These are phyloP conservation scores for Poeciliopsis paucimaculata DNA, from an alignment of 2,797 vertebrate genomes.

Conservation along the genomic window DNA sequence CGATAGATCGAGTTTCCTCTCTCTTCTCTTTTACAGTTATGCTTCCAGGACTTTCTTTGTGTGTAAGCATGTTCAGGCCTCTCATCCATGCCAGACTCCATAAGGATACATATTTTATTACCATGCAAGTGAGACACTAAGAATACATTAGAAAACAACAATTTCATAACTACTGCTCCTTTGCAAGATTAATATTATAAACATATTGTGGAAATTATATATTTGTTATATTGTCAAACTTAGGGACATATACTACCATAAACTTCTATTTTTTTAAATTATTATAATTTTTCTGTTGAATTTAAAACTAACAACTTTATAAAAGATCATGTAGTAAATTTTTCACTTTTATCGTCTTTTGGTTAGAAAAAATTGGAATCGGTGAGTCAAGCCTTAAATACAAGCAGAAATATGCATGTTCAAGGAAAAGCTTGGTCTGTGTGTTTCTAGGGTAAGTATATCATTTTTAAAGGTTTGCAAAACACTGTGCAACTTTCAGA, in stretches of 20 bases:
- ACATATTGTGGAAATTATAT: not conserved
- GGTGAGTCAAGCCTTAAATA: not conserved
- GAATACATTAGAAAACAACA: not conserved
- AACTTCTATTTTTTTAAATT: not conserved
- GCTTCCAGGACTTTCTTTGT: not conserved
- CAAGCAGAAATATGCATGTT: not conserved
- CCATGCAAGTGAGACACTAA: not conserved
- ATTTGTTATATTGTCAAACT: not conserved
- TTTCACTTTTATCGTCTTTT: not conserved
- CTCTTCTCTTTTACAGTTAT: not conserved
- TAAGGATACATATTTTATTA: not conserved
- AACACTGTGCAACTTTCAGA: not conserved
- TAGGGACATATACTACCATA: not conserved
- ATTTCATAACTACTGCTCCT: not conserved
- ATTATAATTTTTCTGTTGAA: not conserved
- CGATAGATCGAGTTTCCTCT: not conserved
- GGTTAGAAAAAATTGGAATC: not conserved
- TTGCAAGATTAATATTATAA: not conserved
- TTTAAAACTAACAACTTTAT: not conserved
- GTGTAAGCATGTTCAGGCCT: not conserved
- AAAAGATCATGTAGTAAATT: not conserved
- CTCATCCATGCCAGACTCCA: not conserved
- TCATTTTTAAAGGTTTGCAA: not conserved
- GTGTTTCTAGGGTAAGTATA: not conserved
- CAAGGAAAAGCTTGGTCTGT: not conserved